Evolutionary conservation across 1,140 invertebrate species (phyloP).

Genomic region (Drosophila repleta): DNA sequence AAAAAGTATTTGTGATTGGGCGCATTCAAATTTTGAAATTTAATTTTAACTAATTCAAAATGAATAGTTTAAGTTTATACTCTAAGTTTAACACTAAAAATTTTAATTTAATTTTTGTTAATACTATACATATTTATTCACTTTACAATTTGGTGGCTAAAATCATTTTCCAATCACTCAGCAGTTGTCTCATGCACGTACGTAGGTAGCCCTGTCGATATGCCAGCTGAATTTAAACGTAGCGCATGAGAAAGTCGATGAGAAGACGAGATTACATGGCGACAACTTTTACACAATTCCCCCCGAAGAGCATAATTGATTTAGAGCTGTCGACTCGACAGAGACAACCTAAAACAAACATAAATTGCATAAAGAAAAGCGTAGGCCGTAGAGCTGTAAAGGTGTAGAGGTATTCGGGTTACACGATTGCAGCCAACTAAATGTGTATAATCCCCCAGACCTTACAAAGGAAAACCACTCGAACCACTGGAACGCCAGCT

Average conservation of each 20-base stretch:
- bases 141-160: no score
- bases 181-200: no score
- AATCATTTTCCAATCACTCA: no score
- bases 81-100: no score
- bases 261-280: conserved; percentile 29
- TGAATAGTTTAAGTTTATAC: no score
- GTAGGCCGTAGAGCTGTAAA: conserved; percentile 43
- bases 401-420: conserved; percentile 38
- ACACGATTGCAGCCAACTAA: conserved; percentile 29
- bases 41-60: no score
- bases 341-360: conserved; percentile 40
- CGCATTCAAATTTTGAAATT: no score
- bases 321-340: conserved; percentile 46
- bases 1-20: not conserved
- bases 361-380: conserved; percentile 49
- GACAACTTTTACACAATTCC: conserved; percentile 43
- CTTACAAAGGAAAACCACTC: conserved; percentile 27
- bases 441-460: conserved; percentile 4
- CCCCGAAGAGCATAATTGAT: conserved; percentile 55
- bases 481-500: conserved; percentile 31
- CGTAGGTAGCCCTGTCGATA: conserved; percentile 17
- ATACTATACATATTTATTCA: no score
- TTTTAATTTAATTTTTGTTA: no score
- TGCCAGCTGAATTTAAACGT: conserved; percentile 27
- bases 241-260: conserved; percentile 46